Conservation (phyloP, 2,888 invertebrate species). For the Pegoplata infirma region DNA sequence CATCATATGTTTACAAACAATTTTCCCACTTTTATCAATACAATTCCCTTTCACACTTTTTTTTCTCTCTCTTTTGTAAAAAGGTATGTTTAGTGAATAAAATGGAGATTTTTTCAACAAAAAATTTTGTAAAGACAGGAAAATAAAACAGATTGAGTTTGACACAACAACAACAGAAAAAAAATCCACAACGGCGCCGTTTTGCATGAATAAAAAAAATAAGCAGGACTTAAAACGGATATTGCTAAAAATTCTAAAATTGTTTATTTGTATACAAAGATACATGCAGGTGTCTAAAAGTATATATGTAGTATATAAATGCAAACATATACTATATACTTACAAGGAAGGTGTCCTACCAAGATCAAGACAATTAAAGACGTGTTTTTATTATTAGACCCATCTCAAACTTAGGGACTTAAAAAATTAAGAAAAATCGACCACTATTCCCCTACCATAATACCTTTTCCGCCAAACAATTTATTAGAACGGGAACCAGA, state of each 20-base stretch:
- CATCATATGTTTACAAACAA: slow-evolving; percentile 5
- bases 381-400: too few relatives aligned
- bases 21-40: slow-evolving; percentile 8
- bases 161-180: not conserved
- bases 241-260: slow-evolving; percentile 38
- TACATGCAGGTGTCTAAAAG: not conserved
- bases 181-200: not conserved
- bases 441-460: too few relatives aligned
- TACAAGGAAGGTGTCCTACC: too few relatives aligned
- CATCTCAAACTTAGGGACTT: too few relatives aligned
- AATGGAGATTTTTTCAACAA: slow-evolving; percentile 1
- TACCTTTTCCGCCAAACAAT: too few relatives aligned
- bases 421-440: too few relatives aligned
- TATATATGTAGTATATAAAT: too few relatives aligned
- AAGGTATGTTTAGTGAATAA: too few relatives aligned
- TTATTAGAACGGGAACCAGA: too few relatives aligned
- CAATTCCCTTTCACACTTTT: not conserved
- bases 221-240: slow-evolving; percentile 35
- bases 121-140: slow-evolving; percentile 7
- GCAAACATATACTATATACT: too few relatives aligned
- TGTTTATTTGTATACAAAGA: slow-evolving; percentile 24
- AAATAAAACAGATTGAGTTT: slow-evolving; percentile 44
- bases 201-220: slow-evolving; percentile 17
- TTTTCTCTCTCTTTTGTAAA: too few relatives aligned
- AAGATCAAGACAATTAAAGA: too few relatives aligned